Conservation (phyloP, 2,797 vertebrate species). For the Phrynocephalus forsythii region DNA sequence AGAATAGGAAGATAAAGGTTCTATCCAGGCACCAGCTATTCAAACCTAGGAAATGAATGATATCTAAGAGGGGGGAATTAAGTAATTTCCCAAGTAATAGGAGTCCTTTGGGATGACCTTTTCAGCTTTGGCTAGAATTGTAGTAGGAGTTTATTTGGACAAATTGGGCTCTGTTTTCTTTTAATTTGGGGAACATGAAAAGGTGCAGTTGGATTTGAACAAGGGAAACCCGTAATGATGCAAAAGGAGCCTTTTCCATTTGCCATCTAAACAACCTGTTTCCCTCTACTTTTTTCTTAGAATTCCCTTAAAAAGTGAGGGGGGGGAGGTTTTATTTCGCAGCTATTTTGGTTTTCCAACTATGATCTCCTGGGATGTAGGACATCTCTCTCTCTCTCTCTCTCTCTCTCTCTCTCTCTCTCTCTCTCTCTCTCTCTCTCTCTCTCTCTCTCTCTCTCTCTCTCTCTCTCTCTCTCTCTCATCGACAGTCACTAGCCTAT, state of each 20-base stretch:
- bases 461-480: too few relatives aligned
- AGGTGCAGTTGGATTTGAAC: background rate
- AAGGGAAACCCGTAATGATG: background rate
- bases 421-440: background rate
- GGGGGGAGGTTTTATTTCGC: background rate
- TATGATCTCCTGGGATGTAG: background rate
- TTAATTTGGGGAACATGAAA: slow-evolving; percentile 8
- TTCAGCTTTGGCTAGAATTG: background rate
- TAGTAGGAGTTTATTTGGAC: background rate
- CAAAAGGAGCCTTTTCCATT: background rate
- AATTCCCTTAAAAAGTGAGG: background rate
- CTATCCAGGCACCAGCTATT: slow-evolving; percentile 1
- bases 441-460: background rate
- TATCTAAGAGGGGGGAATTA: slow-evolving; percentile 30
- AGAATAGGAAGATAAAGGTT: slow-evolving; percentile 18
- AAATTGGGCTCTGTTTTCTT: slow-evolving; percentile 2
- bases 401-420: too few relatives aligned
- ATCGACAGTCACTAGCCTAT: too few relatives aligned
- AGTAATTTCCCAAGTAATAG: slow-evolving; percentile 46
- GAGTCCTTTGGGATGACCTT: slow-evolving; percentile 21
- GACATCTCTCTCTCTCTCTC: background rate
- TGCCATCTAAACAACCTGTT: too few relatives aligned
- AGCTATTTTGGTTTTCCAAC: background rate
- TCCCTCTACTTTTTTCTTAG: background rate
- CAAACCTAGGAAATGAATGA: slow-evolving; percentile 25